Evolutionary conservation across 2,113 vertebrate genomes (phyloP).

Genomic region (Pomatorhinus ruficollis): DNA sequence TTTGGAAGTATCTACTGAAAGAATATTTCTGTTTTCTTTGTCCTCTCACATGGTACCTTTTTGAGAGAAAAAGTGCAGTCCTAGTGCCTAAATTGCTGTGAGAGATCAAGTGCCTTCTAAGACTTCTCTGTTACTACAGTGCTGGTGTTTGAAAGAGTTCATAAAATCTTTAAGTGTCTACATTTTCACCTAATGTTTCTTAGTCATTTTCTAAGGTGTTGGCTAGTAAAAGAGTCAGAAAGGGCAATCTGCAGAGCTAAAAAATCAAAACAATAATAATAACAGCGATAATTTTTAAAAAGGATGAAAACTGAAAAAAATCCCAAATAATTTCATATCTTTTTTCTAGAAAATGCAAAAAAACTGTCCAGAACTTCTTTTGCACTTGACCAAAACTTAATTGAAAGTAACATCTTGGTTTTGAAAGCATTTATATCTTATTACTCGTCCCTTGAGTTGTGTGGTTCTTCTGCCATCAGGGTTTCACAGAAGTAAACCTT

Average conservation of each 20-base stretch:
- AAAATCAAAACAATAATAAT: neutral
- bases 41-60: neutral
- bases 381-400: neutral
- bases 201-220: neutral
- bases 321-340: neutral
- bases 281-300: neutral
- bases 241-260: neutral
- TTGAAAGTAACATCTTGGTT: neutral
- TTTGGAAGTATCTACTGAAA: neutral
- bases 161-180: neutral
- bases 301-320: neutral
- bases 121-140: neutral
- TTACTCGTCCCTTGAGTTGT: neutral
- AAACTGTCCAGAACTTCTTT: neutral
- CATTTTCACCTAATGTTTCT: neutral
- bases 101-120: neutral
- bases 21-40: neutral
- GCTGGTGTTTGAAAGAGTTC: neutral
- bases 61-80: neutral
- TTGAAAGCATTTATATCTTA: neutral
- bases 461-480: neutral
- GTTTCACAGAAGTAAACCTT: conserved; percentile 38
- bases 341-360: neutral
- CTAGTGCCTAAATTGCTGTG: neutral
- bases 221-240: neutral